Conservation (phyloP, 2,113 vertebrate species). For the Pollachius pollachius region DNA sequence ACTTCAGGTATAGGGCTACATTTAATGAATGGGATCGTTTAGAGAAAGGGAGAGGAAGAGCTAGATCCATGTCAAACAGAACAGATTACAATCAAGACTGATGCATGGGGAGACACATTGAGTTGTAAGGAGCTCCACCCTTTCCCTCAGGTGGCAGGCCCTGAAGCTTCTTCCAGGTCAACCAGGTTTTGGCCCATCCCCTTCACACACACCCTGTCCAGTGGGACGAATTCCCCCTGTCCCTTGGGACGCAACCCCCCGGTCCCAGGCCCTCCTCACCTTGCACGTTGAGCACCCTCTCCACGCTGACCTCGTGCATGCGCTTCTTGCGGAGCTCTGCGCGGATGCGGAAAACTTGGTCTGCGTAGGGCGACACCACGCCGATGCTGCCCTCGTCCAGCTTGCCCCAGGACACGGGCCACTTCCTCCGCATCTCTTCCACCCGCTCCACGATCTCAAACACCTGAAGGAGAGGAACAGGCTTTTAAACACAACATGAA, state of each 20-base stretch:
- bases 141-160: no score
- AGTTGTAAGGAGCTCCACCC: no score
- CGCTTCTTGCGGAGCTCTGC: slow-evolving; percentile 96
- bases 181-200: no score
- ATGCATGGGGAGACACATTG: no score
- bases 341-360: slow-evolving; percentile 96
- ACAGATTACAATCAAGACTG: no score
- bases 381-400: slow-evolving; percentile 96
- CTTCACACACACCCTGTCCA: no score
- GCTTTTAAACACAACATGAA: not conserved
- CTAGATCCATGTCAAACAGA: no score
- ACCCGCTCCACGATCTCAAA: slow-evolving; percentile 98
- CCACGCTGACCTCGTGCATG: slow-evolving; percentile 95
- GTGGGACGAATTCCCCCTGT: no score
- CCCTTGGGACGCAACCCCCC: no score
- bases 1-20: no score
- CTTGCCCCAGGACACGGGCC: slow-evolving; percentile 98
- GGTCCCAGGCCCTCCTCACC: slow-evolving; percentile 72
- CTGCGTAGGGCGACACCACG: slow-evolving; percentile 95
- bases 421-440: slow-evolving; percentile 94
- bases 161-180: no score
- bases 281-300: slow-evolving; percentile 97
- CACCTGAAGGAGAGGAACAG: slow-evolving; percentile 73
- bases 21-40: not conserved
- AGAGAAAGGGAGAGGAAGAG: not conserved